Evolutionary conservation across 2,888 invertebrate genomes (phyloP).

Genomic region (Lasioglossum calceatum): DNA sequence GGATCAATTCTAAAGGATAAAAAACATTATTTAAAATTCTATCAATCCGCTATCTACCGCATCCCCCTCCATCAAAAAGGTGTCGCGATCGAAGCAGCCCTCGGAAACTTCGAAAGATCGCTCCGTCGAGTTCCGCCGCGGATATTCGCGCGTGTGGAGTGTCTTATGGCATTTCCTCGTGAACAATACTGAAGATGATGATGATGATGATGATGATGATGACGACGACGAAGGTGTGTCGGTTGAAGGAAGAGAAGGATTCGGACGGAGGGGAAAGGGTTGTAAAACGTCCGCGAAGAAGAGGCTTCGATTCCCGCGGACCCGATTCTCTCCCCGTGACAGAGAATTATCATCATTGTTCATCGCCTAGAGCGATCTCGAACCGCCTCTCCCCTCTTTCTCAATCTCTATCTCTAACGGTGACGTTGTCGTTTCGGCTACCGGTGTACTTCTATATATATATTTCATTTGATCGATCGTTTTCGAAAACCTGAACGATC

Average conservation of each 20-base stretch:
- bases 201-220: background rate
- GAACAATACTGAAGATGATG: background rate
- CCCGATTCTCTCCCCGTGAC: conserved; percentile 9
- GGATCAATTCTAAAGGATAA: background rate
- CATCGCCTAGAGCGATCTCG: background rate
- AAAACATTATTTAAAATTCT: background rate
- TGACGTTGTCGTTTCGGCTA: background rate
- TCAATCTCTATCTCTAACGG: background rate
- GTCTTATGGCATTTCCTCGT: background rate
- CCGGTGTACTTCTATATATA: background rate
- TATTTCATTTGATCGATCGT: conserved; percentile 37
- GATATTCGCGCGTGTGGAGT: background rate
- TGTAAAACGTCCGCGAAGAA: conserved; percentile 10
- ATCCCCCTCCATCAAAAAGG: background rate
- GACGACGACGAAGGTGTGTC: background rate
- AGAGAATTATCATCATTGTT: conserved; percentile 2
- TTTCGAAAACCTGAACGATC: conserved; percentile 47
- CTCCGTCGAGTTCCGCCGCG: background rate
- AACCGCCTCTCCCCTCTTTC: conserved; percentile 19
- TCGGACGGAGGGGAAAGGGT: conserved; percentile 5
- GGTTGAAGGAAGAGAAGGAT: background rate
- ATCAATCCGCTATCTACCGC: background rate
- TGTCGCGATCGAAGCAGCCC: background rate
- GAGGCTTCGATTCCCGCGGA: conserved; percentile 41
- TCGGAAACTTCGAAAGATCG: background rate